Conservation (phyloP, 2,888 invertebrate species). For the Acanthosepion esculentum region DNA sequence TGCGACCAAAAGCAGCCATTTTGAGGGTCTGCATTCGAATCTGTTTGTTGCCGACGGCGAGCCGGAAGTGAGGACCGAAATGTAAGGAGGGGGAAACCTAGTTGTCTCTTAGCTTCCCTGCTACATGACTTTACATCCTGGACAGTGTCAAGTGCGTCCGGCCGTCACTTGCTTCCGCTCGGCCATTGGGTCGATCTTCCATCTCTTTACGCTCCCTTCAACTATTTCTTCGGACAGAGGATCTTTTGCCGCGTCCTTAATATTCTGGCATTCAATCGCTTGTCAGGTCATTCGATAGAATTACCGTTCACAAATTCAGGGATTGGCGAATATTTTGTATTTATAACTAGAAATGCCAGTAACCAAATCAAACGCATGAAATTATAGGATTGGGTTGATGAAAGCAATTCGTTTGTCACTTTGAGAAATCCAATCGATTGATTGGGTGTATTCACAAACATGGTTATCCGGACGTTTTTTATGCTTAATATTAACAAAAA, state of each 20-base stretch:
- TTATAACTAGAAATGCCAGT: slow-evolving; percentile 7
- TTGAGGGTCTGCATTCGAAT: not conserved
- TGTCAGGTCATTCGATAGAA: not conserved
- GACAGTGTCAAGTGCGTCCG: not conserved
- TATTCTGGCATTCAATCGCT: not conserved
- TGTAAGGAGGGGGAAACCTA: not conserved
- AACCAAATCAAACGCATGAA: not conserved
- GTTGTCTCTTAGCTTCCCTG: not conserved
- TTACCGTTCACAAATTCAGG: not conserved
- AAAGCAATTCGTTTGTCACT: not conserved
- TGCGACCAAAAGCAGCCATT: not conserved
- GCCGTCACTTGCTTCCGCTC: not conserved
- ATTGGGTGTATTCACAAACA: not conserved
- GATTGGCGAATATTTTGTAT: not conserved
- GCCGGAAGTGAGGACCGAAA: not conserved
- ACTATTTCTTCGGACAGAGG: not conserved
- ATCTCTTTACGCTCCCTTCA: not conserved
- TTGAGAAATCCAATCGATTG: not conserved
- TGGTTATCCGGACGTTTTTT: not conserved
- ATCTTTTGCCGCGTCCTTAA: not conserved
- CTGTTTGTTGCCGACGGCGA: not conserved
- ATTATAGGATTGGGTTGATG: not conserved
- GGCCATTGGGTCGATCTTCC: not conserved
- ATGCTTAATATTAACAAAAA: too few relatives aligned
- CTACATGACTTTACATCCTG: not conserved